Percentiles rank a stretch among this genome's conserved stretches.
These are phyloP conservation scores for Seira ritae DNA, from an alignment of 2,888 invertebrate species.

Conservation along the genomic window DNA sequence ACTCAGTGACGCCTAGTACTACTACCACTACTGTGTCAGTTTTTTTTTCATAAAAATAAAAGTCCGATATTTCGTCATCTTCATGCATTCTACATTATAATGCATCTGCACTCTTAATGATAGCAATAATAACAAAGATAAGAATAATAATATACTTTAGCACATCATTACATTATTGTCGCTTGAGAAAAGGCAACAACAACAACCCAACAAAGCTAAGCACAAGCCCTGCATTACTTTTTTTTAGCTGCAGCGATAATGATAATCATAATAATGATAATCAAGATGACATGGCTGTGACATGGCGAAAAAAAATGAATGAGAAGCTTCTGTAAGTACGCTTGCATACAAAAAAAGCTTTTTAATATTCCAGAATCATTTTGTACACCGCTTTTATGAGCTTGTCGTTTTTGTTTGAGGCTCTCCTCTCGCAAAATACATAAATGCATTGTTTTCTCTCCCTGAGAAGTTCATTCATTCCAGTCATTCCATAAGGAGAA, in stretches of 20 bases:
- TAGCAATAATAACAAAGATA: conserved; percentile 18
- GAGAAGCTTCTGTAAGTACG: too few relatives aligned
- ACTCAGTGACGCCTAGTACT: too few relatives aligned
- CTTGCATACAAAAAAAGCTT: too few relatives aligned
- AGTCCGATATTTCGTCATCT: too few relatives aligned
- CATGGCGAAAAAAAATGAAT: too few relatives aligned
- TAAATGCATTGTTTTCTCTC: neutral
- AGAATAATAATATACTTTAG: neutral
- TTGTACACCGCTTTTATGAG: too few relatives aligned
- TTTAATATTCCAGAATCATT: too few relatives aligned
- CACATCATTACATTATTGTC: neutral
- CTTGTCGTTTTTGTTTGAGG: too few relatives aligned
- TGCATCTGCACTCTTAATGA: neutral
- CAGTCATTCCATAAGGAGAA: neutral
- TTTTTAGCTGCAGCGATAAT: neutral
- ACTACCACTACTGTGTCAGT: too few relatives aligned
- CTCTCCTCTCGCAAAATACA: neutral
- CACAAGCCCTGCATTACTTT: neutral
- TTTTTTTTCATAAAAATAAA: too few relatives aligned
- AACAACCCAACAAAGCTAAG: neutral
- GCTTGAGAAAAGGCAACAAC: neutral
- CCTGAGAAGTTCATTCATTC: neutral
- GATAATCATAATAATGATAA: conserved; percentile 4
- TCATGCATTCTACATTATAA: too few relatives aligned
- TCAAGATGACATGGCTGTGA: neutral